Evolutionary conservation across 2,113 vertebrate species (phyloP).

Genomic region (Paralichthys olivaceus): DNA sequence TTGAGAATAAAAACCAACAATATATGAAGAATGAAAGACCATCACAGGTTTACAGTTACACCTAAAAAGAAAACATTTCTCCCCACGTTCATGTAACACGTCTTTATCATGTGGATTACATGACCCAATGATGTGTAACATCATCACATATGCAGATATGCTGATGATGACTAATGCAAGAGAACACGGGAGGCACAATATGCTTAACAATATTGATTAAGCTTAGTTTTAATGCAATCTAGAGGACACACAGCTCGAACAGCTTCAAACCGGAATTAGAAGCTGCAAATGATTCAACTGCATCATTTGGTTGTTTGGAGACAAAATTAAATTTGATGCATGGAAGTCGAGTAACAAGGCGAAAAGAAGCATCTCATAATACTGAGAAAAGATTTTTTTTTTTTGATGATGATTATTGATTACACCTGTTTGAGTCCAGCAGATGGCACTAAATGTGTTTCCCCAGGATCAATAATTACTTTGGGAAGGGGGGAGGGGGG

Average conservation of each 20-base stretch:
- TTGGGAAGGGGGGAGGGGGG: not conserved
- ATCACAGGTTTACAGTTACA: not conserved
- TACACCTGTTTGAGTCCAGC: conserved; percentile 52
- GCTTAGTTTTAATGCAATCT: conserved; percentile 52
- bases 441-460: conserved; percentile 63
- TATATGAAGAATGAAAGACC: not conserved
- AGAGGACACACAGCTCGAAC: conserved; percentile 41
- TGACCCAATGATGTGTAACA: conserved; percentile 43
- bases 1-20: not conserved
- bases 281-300: not conserved
- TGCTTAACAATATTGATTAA: conserved; percentile 7
- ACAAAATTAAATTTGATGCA: not conserved
- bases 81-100: conserved; percentile 12
- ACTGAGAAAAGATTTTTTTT: not conserved
- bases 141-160: conserved; percentile 40
- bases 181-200: conserved; percentile 4
- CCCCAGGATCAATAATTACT: conserved; percentile 19
- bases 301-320: not conserved
- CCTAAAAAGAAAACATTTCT: conserved; percentile 1
- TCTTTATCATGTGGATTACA: conserved; percentile 41
- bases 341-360: too few relatives aligned
- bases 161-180: conserved; percentile 31
- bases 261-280: not conserved
- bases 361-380: not conserved
- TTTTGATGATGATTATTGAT: not conserved